A percentile compares a stretch with the other conserved stretches of the same genome.
Conservation (phyloP, 1,140 invertebrate genomes). For the Temnothorax nylanderi region DNA sequence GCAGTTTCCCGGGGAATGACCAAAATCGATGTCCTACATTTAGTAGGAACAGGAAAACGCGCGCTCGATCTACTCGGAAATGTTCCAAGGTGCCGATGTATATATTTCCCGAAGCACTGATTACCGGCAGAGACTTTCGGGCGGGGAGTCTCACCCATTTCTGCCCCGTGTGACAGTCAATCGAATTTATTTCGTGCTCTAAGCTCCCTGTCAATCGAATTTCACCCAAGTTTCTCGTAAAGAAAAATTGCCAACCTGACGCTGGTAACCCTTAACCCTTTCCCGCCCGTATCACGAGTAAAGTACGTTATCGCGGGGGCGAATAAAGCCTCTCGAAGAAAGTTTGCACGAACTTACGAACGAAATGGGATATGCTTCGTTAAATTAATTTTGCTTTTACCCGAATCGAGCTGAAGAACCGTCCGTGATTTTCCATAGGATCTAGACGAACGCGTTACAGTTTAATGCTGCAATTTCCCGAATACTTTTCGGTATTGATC, state of each 20-base stretch:
- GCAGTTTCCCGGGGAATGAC: slow-evolving; percentile 21
- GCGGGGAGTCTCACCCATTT: background rate
- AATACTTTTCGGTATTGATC: slow-evolving; percentile 9
- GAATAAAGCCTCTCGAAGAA: slow-evolving; percentile 15
- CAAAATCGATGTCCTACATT: slow-evolving; percentile 63
- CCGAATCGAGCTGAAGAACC: no score
- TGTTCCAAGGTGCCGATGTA: slow-evolving; percentile 36
- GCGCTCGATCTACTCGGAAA: slow-evolving; percentile 15
- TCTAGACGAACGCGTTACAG: background rate
- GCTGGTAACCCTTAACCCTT: slow-evolving; percentile 35
- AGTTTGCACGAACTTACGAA: background rate
- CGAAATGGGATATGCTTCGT: background rate
- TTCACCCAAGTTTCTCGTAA: background rate
- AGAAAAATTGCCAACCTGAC: slow-evolving; percentile 30
- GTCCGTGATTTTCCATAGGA: background rate
- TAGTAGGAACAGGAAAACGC: slow-evolving; percentile 43
- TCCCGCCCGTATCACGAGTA: background rate
- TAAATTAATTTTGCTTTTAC: slow-evolving; percentile 21
- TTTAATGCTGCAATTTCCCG: background rate
- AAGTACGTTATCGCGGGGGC: slow-evolving; percentile 23
- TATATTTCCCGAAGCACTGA: slow-evolving; percentile 41
- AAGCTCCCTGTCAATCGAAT: slow-evolving; percentile 9
- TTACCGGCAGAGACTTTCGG: background rate
- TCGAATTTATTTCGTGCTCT: slow-evolving; percentile 38
- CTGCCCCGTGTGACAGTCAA: background rate